These are phyloP conservation scores for Leptura quadrifasciata DNA, from an alignment of 2,888 invertebrate genomes.

Conservation along the genomic window DNA sequence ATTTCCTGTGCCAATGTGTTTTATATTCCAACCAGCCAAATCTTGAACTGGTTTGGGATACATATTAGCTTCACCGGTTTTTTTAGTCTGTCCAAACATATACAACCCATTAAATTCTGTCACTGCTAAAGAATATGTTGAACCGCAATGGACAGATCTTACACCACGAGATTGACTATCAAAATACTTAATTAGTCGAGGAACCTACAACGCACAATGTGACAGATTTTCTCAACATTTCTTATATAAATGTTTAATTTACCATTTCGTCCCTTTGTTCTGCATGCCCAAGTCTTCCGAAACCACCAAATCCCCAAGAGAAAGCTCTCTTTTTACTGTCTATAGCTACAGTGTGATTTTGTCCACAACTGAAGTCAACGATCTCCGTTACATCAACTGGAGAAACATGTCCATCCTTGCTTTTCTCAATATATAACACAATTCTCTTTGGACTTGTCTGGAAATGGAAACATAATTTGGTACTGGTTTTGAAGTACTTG, in stretches of 20 bases:
- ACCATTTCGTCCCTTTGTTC: conserved; percentile 95
- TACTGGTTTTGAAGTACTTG: conserved; percentile 93
- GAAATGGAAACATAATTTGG: conserved; percentile 90
- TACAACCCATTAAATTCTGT: conserved; percentile 86
- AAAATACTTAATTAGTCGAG: conserved; percentile 90
- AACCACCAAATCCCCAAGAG: conserved; percentile 97
- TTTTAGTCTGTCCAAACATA: conserved; percentile 94
- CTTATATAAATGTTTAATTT: conserved; percentile 17
- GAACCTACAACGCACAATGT: conserved; percentile 67
- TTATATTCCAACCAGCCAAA: conserved; percentile 94
- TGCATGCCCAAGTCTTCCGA: conserved; percentile 94
- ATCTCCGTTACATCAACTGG: conserved; percentile 92
- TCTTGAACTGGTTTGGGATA: conserved; percentile 97
- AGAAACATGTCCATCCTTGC: conserved; percentile 88
- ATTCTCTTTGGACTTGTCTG: conserved; percentile 91
- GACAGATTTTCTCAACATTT: not conserved
- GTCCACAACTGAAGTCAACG: conserved; percentile 92
- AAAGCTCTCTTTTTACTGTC: conserved; percentile 92
- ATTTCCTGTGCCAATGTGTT: conserved; percentile 87
- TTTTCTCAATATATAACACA: conserved; percentile 90
- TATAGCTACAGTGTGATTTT: conserved; percentile 92
- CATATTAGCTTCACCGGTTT: conserved; percentile 97
- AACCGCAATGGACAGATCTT: conserved; percentile 88
- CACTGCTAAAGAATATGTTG: conserved; percentile 89
- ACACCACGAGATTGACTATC: conserved; percentile 91